Evolutionary conservation across 2,113 vertebrate species (phyloP).

Genomic region (Geococcyx californianus): DNA sequence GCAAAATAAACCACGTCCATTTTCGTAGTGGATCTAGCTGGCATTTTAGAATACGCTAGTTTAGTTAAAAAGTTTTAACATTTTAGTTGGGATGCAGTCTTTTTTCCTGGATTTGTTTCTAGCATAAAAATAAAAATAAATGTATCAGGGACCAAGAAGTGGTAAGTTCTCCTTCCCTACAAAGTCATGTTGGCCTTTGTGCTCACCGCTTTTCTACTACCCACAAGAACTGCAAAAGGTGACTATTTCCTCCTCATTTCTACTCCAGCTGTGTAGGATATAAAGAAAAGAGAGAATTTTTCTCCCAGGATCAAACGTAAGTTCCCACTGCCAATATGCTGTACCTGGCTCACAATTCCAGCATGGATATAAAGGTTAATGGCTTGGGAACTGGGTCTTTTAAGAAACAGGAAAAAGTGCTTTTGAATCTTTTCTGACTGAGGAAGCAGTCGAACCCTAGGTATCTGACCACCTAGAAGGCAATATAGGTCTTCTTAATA

Average conservation of each 20-base stretch:
- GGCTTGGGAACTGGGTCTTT: not conserved
- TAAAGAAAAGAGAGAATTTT: not conserved
- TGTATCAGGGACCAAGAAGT: not conserved
- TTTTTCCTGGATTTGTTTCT: not conserved
- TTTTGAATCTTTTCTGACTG: not conserved
- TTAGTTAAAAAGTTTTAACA: not conserved
- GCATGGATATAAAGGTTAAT: not conserved
- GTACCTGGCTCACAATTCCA: not conserved
- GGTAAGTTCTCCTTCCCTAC: not conserved
- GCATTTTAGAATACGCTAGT: not conserved
- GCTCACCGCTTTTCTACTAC: not conserved
- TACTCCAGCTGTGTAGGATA: not conserved
- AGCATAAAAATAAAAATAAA: not conserved
- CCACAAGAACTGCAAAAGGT: not conserved
- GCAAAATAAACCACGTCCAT: not conserved
- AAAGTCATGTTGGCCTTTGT: not conserved
- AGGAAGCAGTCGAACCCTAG: not conserved
- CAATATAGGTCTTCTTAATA: not conserved
- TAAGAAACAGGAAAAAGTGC: not conserved
- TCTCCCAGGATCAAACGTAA: not conserved
- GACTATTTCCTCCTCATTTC: not conserved
- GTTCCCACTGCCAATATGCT: not conserved
- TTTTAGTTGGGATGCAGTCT: not conserved
- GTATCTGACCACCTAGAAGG: not conserved
- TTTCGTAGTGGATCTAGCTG: not conserved